A percentile compares a stretch with the other conserved stretches of the same genome.
Conservation (phyloP, 2,113 vertebrate genomes). For the Phodopus roborovskii region DNA sequence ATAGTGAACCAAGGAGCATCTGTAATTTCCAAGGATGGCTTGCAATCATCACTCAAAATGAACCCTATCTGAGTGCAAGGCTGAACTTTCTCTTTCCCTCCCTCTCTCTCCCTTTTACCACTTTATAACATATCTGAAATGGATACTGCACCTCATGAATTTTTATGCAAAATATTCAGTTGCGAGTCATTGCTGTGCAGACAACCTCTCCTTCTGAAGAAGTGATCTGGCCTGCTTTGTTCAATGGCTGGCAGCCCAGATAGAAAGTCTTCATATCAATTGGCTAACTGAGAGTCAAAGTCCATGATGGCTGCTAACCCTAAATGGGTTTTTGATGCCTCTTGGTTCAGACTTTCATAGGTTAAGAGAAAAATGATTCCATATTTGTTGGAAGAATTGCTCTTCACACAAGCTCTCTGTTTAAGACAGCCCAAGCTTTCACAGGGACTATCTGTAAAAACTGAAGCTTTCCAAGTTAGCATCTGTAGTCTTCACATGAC, state of each 20-base stretch:
- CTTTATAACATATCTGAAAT: conserved; percentile 82
- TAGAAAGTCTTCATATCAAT: conserved; percentile 50
- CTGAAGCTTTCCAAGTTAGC: neutral
- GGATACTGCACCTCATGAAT: conserved; percentile 84
- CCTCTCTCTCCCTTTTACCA: conserved; percentile 75
- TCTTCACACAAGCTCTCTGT: conserved; percentile 10
- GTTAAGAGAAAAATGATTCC: conserved; percentile 43
- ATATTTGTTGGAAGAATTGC: conserved; percentile 53
- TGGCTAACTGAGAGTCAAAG: conserved; percentile 12
- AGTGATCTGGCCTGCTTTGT: conserved; percentile 49
- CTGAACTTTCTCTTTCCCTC: conserved; percentile 78
- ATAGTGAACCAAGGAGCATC: conserved; percentile 86
- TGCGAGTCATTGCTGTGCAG: conserved; percentile 74
- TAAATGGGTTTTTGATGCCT: neutral
- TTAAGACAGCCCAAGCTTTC: neutral
- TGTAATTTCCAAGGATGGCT: conserved; percentile 89
- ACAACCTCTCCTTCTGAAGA: conserved; percentile 73
- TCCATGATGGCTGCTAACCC: conserved; percentile 44
- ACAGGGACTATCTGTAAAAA: neutral
- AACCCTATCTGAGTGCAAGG: conserved; percentile 82
- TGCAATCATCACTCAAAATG: conserved; percentile 88
- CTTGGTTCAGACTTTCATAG: conserved; percentile 37
- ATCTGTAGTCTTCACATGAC: neutral
- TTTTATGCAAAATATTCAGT: conserved; percentile 86
- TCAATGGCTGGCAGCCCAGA: neutral